Conservation (phyloP, 2,113 vertebrate species). For the Peromyscus maniculatus region DNA sequence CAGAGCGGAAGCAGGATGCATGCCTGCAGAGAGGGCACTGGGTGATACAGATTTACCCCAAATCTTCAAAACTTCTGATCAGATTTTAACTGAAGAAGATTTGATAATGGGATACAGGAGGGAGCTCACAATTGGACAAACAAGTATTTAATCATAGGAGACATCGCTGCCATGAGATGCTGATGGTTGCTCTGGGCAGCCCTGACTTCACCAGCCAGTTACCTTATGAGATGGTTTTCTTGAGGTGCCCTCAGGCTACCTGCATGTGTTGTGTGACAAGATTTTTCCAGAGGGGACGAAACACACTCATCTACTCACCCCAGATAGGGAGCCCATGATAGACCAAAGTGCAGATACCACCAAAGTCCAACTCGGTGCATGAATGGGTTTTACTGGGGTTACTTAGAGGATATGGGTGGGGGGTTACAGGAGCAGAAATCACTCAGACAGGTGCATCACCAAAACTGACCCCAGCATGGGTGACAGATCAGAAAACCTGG, state of each 20-base stretch:
- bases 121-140: neutral
- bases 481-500: neutral
- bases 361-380: neutral
- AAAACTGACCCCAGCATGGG: neutral
- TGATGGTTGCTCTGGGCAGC: neutral
- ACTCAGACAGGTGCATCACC: neutral
- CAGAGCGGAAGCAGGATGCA: too few relatives aligned
- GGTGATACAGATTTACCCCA: too few relatives aligned
- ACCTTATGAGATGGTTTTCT: neutral
- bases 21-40: neutral
- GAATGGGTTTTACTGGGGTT: neutral
- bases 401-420: neutral
- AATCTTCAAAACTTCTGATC: neutral
- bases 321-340: neutral
- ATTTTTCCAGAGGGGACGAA: neutral
- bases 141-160: neutral
- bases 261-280: neutral
- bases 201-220: neutral
- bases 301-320: neutral
- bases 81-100: neutral
- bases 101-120: neutral
- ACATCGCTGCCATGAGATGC: neutral
- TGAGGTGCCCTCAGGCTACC: too few relatives aligned
- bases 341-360: neutral
- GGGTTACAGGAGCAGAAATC: neutral